phyloP scores from a whole-genome alignment of 2,888 invertebrate species.

The Lasioglossum figueresi region DNA sequence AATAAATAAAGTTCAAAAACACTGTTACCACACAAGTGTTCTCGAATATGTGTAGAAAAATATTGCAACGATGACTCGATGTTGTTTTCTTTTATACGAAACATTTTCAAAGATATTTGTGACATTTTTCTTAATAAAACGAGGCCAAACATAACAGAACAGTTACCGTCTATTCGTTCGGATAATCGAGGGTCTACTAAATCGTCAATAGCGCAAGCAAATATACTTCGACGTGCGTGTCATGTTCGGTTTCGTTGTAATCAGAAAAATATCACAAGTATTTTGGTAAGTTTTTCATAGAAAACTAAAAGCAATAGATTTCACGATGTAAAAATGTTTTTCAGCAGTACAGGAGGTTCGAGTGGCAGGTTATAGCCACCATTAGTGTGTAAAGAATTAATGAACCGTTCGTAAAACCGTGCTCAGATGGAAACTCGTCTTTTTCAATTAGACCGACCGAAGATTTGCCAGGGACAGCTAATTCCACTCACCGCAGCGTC shows the following conservation, averaged over 20 bases:
- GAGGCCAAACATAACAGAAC: too few species aligned
- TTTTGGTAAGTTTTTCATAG: background rate
- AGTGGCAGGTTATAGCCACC: background rate
- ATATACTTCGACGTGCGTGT: background rate
- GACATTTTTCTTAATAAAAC: too few species aligned
- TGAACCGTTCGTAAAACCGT: background rate
- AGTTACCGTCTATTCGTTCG: too few species aligned
- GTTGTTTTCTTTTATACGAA: too few species aligned
- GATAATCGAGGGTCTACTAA: too few species aligned
- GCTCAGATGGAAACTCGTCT: conserved; percentile 30
- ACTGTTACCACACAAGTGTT: too few species aligned
- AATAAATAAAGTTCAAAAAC: too few species aligned
- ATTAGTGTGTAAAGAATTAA: background rate
- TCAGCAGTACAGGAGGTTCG: background rate
- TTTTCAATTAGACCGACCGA: conserved; percentile 79
- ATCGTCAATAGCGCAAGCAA: too few species aligned
- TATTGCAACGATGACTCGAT: too few species aligned
- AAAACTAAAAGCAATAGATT: background rate
- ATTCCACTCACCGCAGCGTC: conserved; percentile 75
- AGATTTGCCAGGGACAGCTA: conserved; percentile 75
- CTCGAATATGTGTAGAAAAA: too few species aligned
- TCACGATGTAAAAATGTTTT: background rate
- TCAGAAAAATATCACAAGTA: background rate
- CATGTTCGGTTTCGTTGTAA: background rate
- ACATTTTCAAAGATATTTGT: too few species aligned